These are phyloP conservation scores for Zosterops borbonicus DNA, from an alignment of 2,113 vertebrate genomes.

Conservation along the genomic window DNA sequence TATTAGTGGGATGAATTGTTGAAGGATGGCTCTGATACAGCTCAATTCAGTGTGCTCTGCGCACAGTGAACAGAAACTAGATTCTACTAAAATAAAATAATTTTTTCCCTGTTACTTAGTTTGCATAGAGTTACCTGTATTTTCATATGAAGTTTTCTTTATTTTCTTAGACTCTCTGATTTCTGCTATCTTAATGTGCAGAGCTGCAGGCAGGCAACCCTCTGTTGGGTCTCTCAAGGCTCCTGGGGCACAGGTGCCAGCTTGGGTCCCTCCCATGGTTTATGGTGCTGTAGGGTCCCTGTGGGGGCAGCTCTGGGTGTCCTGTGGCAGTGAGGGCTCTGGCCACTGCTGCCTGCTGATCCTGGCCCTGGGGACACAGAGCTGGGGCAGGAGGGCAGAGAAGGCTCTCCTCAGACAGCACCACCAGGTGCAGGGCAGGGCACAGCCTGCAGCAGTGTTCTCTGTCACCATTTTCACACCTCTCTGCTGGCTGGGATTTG, in stretches of 20 bases:
- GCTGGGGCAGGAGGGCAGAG: neutral
- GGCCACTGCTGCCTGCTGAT: neutral
- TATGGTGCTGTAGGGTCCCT: fast-evolving
- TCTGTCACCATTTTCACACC: fast-evolving
- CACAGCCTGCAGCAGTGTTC: neutral
- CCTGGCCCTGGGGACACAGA: neutral
- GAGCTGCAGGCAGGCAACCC: fast-evolving
- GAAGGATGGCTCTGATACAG: neutral
- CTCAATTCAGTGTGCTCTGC: neutral
- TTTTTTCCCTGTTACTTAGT: neutral
- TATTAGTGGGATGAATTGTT: neutral
- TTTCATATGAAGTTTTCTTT: neutral
- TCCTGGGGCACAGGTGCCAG: neutral
- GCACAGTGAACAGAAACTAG: neutral
- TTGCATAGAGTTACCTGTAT: neutral
- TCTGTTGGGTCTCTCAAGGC: neutral
- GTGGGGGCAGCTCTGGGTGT: neutral
- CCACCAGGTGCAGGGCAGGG: neutral
- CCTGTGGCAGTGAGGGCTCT: neutral
- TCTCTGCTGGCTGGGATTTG: neutral
- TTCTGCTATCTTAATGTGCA: neutral
- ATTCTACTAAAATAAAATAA: neutral
- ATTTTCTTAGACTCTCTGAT: neutral
- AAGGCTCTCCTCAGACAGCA: neutral
- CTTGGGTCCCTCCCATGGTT: neutral